Base-by-base conservation (phyloP, 2,113 vertebrate species). In the Tor tambroides region DNA sequence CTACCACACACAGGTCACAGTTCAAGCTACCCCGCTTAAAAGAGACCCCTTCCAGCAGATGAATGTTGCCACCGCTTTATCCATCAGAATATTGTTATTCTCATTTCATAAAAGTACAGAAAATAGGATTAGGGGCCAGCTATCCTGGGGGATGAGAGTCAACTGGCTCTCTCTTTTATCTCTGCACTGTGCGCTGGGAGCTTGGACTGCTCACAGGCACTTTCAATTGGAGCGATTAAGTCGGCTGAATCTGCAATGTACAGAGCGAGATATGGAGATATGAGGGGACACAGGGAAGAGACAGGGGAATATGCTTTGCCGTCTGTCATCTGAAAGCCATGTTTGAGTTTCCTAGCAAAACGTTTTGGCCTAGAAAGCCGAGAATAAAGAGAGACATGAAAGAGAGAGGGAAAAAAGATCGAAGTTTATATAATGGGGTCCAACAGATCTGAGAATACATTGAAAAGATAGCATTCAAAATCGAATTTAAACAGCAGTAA, bases 21-120 rank as follows among this genome's bases (percentile, higher is more conserved):
- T 80, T 95, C 89, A 92, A 86, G 32, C 88, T 91, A 51, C 87
- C 92, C 75, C 88, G 91, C 91, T 90, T 91, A 91, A 92, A 88
- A 43, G 63, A 81, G 30, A 74, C 63, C 91, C 93, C 88, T 85
- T 85, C 84, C 88, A 90, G 72, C 84, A 87, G 81, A 59, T 77
- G 76, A 35, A 41, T 54, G 41, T 41, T 28, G 76, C 32, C 67
- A 54, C 6, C 14, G 49, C 65, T 85, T 71, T 92, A 93, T 92
- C 75, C 79, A 91, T 69, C 86, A 28, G 86, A 54, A 85, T 89
- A 83, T 85, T 89, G 80, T 83, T 59, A 80, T 77, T 86, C 86
- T 88, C 69, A 74, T 86, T 88, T 89, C 83, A 80, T 91, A 84
- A 88, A 91, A 87, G 75, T 89, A 84, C 86, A 75, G 78, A 71